These are phyloP conservation scores for Cydia amplana DNA, from an alignment of 1,140 invertebrate species.

Conservation along the genomic window DNA sequence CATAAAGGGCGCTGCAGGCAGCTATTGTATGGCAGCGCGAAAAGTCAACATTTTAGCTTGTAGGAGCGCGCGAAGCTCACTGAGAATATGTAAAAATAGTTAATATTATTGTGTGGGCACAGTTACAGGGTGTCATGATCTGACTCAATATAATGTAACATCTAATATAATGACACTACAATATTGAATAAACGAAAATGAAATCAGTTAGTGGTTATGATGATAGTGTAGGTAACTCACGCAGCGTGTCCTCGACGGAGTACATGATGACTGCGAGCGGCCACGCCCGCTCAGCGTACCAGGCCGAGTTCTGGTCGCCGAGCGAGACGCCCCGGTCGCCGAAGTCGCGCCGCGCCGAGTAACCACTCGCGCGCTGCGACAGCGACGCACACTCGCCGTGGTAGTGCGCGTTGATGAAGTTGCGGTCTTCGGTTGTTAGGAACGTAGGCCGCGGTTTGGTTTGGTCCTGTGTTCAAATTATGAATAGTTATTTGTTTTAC, in stretches of 20 bases:
- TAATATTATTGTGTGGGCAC: too few species aligned
- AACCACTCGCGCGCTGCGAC: slow-evolving; percentile 25
- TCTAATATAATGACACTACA: too few species aligned
- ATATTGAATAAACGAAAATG: too few species aligned
- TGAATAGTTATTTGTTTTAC: too few species aligned
- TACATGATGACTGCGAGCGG: slow-evolving; percentile 61
- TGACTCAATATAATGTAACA: too few species aligned
- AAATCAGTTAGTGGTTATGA: too few species aligned
- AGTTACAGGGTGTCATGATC: too few species aligned
- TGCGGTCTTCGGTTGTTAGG: slow-evolving; percentile 43
- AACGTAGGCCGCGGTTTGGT: slow-evolving; percentile 34
- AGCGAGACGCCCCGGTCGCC: not conserved
- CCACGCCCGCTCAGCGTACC: slow-evolving; percentile 48
- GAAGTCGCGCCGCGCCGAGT: slow-evolving; percentile 23
- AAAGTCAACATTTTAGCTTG: too few species aligned
- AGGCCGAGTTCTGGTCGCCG: slow-evolving; percentile 42
- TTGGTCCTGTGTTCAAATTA: slow-evolving; percentile 33
- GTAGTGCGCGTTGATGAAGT: slow-evolving; percentile 62
- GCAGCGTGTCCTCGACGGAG: slow-evolving; percentile 42
- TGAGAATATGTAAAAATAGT: too few species aligned
- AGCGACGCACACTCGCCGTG: slow-evolving; percentile 50
- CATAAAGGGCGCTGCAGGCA: too few species aligned
- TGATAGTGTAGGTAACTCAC: slow-evolving; percentile 46
- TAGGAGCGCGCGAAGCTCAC: too few species aligned
- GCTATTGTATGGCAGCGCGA: too few species aligned